Evolutionary conservation across 2,113 vertebrate genomes (phyloP), one percentile per base, ranked within the genome.

Genomic region (Axis porcinus): DNA sequence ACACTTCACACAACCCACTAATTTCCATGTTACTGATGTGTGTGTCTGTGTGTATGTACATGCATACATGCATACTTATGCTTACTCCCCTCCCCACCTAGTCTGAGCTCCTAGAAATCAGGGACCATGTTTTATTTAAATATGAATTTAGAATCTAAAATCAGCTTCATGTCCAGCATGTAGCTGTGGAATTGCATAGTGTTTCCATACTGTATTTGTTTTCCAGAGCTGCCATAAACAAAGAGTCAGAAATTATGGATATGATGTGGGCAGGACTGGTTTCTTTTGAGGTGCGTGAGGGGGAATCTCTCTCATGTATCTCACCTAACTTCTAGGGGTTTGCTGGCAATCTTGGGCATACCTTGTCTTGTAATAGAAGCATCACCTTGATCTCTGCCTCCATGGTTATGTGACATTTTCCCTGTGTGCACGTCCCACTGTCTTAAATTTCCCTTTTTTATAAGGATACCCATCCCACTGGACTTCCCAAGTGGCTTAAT

Each of bases 61-160:
- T 0, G 1, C 1, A 6, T 1, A 10, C n/a, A 3, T 17, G 19
- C 17, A 23, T 25, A 57, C 36, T 52, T 40, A 52, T 2, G 36
- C 14, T 36, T 67, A 81, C 60, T 12, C 47, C 27, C 43, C 11
- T 27, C 25, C 15, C 23, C 9, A 15, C 70, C 14, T 86, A 78
- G 12, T 67, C 45, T 47, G 28, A 64, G 52, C 28, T 58, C n/a
- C 74, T 93, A 85, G 86, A 85, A 60, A 52, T 52, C n/a, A 58
- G 25, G 28, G 25, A 52, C 33, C 33, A 3, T 85, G 25, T 57
- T 43, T 47, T 93, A 84, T 62, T 83, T 94, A 67, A 83, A 94
- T n/a, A 36, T 17, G 33, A 60, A 57, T 27, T 84, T 50, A 43
- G 25, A 58, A 43, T 60, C 67, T 23, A 60, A 57, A 94, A 43